These are phyloP conservation scores for Tyrannus savana DNA, from an alignment of 2,113 vertebrate species.

Conservation along the genomic window DNA sequence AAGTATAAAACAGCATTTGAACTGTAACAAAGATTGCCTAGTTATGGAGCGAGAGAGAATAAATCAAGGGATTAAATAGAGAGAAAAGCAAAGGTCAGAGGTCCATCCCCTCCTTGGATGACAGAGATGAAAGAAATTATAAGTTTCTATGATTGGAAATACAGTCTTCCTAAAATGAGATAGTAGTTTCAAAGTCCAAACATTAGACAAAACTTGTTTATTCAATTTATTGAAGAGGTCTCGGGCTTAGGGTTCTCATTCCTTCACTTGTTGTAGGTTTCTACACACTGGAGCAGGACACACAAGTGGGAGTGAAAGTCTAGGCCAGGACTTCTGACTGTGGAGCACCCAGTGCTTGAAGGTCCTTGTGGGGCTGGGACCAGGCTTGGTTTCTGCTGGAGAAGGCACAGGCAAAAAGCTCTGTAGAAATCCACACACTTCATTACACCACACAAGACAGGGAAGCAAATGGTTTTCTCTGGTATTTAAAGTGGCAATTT, in stretches of 20 bases:
- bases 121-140: not conserved
- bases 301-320: not conserved
- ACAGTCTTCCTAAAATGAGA: not conserved
- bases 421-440: not conserved
- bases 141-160: not conserved
- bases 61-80: conserved; percentile 53
- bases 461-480: not conserved
- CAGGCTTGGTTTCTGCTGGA: not conserved
- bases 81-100: conserved; percentile 43
- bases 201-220: not conserved
- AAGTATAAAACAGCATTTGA: not conserved
- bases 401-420: not conserved
- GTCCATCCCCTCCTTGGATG: not conserved
- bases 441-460: not conserved
- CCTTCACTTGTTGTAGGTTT: not conserved
- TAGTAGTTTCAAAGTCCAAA: not conserved
- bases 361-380: not conserved
- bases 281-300: not conserved
- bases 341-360: not conserved
- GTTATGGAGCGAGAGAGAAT: conserved; percentile 14
- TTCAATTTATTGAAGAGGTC: not conserved
- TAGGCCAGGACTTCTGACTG: not conserved
- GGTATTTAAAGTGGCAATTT: not conserved
- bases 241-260: not conserved
- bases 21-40: conserved; percentile 15